Base-by-base conservation (phyloP, 2,888 invertebrate species). In the Disparrhopalites patrizii region DNA sequence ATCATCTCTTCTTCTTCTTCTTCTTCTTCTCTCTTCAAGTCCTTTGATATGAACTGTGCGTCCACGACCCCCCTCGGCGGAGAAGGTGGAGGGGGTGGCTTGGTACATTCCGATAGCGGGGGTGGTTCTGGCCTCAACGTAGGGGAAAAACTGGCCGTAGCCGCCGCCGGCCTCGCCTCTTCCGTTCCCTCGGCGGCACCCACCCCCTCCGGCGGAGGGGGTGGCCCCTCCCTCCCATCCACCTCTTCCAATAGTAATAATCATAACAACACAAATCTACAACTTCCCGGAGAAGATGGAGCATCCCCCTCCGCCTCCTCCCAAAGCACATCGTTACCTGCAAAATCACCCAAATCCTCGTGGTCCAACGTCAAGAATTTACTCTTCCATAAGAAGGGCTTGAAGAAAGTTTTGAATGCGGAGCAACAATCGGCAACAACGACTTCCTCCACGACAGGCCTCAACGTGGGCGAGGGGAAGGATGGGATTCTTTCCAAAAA, bases 41-140 rank as follows among this genome's bases (percentile, higher is more conserved):
- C 65, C 33, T 58, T 65, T 65, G 65, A 65, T 65, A 47, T 47
- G 47, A 65, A 36, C 58, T 65, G 65, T 65, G 51, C 65, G 55
- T 54, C n/a, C 47, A 47, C 65, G 33, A 65, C 65, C 51, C 57
- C 65, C 3, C 38, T 51, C 51, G 65, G 58, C 58, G 65, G 40
- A 3, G 50, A 31, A 20, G n/a, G n/a, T n/a, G n/a, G n/a, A n/a
- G n/a, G n/a, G n/a, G 13, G 25, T 10, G 15, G 5, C n/a, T 25
- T 13, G 10, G 13, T n/a, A 25, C 8, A 20, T 13, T 13, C 54
- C 23, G n/a, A n/a, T n/a, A n/a, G n/a, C n/a, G n/a, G n/a, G n/a
- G n/a, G n/a, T n/a, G n/a, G n/a, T n/a, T n/a, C n/a, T n/a, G n/a
- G n/a, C n/a, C n/a, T n/a, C n/a, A n/a, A n/a, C n/a, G n/a, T n/a